These are phyloP conservation scores for Anticlea derivata DNA, from an alignment of 2,888 invertebrate genomes.

Conservation along the genomic window DNA sequence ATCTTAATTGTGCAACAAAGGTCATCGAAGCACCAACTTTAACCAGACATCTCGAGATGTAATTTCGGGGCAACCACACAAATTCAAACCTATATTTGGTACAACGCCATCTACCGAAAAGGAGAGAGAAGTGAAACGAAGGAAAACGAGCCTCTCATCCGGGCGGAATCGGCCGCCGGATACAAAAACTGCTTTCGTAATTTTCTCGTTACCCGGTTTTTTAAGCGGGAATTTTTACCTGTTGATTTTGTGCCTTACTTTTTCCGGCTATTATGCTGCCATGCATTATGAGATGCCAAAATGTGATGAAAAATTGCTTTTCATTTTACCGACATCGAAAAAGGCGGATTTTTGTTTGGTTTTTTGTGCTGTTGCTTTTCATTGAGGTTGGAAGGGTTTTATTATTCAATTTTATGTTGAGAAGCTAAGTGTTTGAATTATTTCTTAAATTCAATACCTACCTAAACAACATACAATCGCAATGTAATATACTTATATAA, in stretches of 20 bases:
- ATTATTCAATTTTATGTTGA: too few species aligned
- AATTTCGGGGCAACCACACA: too few species aligned
- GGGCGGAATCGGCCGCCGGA: constrained; percentile 53
- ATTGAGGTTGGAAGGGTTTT: too few species aligned
- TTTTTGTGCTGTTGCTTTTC: too few species aligned
- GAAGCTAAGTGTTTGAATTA: too few species aligned
- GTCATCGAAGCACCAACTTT: too few species aligned
- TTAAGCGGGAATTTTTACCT: constrained; percentile 43
- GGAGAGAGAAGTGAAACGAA: constrained; percentile 42
- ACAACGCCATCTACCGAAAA: constrained; percentile 39
- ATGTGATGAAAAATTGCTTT: constrained; percentile 9
- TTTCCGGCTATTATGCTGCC: constrained; percentile 13
- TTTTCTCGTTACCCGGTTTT: constrained; percentile 45
- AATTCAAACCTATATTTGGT: neutral
- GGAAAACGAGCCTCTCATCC: constrained; percentile 46
- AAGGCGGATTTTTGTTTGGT: too few species aligned
- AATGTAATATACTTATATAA: too few species aligned
- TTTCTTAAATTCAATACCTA: too few species aligned
- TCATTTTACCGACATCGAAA: neutral
- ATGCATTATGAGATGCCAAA: constrained; percentile 14
- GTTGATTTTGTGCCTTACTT: constrained; percentile 44
- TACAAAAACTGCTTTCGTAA: constrained; percentile 56
- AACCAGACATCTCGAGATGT: too few species aligned
- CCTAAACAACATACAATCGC: too few species aligned
- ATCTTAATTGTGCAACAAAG: too few species aligned